These are phyloP conservation scores for Neostethus bicornis DNA, from an alignment of 2,797 vertebrate species.

Conservation along the genomic window DNA sequence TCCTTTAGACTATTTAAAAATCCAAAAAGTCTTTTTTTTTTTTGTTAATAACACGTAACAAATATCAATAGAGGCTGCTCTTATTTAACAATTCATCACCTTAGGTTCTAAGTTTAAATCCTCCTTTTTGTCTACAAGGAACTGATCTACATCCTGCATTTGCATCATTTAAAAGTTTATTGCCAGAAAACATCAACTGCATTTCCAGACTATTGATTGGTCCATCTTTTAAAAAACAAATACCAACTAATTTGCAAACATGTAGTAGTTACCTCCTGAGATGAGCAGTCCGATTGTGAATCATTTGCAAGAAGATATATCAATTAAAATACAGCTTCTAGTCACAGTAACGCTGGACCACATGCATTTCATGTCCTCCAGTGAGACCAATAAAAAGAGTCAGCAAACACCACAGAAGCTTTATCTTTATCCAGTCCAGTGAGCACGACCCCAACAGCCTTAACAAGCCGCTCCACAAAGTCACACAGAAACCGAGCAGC, in stretches of 20 bases:
- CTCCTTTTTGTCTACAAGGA: conserved; percentile 16
- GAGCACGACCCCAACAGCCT: conserved; percentile 8
- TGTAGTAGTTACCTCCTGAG: conserved; percentile 40
- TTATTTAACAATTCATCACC: conserved; percentile 41
- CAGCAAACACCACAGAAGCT: background rate
- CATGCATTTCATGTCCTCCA: conserved; percentile 12
- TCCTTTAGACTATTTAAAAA: background rate
- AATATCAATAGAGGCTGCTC: background rate
- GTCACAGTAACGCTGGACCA: background rate
- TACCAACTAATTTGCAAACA: too few species aligned
- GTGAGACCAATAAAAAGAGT: background rate
- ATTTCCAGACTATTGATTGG: too few species aligned
- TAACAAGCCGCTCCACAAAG: conserved; percentile 7
- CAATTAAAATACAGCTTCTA: conserved; percentile 7
- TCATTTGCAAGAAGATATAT: background rate
- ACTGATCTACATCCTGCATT: conserved; percentile 2
- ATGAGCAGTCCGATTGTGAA: conserved; percentile 2
- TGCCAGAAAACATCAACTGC: background rate
- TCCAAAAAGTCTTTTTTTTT: too few species aligned
- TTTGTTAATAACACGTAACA: background rate
- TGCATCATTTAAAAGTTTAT: conserved; percentile 3
- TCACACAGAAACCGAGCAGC: conserved; percentile 1
- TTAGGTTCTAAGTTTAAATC: conserved; percentile 30
- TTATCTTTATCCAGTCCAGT: conserved; percentile 1
- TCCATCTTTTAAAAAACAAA: too few species aligned